A percentile compares a stretch with the other conserved stretches of the same genome.
Conservation (phyloP, 2,888 invertebrate genomes). For the Autographa gamma region DNA sequence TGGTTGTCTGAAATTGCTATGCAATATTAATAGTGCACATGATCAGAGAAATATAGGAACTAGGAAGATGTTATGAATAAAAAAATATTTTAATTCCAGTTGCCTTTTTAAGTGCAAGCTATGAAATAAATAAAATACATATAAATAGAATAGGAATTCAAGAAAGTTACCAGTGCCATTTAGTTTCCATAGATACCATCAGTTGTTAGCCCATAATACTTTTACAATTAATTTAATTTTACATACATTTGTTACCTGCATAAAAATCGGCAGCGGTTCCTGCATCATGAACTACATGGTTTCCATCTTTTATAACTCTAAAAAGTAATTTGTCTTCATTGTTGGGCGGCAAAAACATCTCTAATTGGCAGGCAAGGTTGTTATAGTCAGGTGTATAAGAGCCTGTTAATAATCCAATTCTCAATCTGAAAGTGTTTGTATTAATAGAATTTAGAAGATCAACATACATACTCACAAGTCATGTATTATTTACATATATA, state of each 20-base stretch:
- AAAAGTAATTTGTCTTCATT: conserved; percentile 52
- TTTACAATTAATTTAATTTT: neutral
- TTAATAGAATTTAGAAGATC: neutral
- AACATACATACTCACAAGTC: neutral
- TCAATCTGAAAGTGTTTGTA: conserved; percentile 63
- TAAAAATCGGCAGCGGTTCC: conserved; percentile 57
- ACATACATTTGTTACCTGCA: conserved; percentile 56
- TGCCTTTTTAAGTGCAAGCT: neutral
- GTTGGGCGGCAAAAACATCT: conserved; percentile 61
- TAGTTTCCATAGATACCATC: neutral
- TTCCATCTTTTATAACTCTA: conserved; percentile 62
- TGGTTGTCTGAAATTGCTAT: too few relatives aligned
- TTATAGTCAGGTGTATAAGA: conserved; percentile 63
- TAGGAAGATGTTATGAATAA: neutral
- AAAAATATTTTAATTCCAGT: neutral
- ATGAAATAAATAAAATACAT: neutral
- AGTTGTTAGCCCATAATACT: neutral
- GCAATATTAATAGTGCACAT: too few relatives aligned
- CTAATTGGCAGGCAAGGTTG: conserved; percentile 72
- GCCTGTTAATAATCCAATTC: conserved; percentile 67
- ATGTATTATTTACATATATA: neutral
- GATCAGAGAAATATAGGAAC: too few relatives aligned
- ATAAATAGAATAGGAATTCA: neutral
- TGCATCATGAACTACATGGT: conserved; percentile 49
- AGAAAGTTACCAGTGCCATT: neutral